Base-by-base conservation (phyloP, 2,113 vertebrate genomes). In the Caranx melampygus region DNA sequence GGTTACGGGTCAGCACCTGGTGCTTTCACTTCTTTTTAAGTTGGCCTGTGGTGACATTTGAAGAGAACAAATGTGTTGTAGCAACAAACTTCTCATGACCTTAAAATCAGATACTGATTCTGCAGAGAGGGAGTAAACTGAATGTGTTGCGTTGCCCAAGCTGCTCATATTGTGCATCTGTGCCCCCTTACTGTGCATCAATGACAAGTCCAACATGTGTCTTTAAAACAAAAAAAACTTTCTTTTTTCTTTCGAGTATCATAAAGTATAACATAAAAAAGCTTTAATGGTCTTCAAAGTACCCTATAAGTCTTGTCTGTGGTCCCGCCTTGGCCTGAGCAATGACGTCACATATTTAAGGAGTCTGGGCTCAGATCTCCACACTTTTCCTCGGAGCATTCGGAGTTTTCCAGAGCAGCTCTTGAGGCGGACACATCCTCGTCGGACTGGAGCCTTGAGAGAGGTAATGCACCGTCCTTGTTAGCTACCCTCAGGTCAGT, bases 311-410 rank as follows among this genome's bases (percentile, higher is more conserved):
- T 42, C 40, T 5, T 2, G 49, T 20, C 21, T 6, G 15, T 63
- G 51, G 63, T 55, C 33, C 86, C 81, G 81, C 87, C 87, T 80
- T 35, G 9, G 58, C 6, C 35, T 33, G 60, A 14, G 57, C 59
- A 12, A 21, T 91, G 82, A 91, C 85, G 88, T 90, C 87, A 87
- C 78, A 61, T 40, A 70, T 80, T 85, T 65, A 82, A 75, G n/a
- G 83, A 75, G 33, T 77, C 72, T 2, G 63, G 20, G 57, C 58
- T 62, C 34, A 14, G 54, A 52, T 20, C 8, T 63, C n/a, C 51
- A 21, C 55, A 31, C 45, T 42, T 42, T 55, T 82, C 63, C 44
- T 40, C 15, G 52, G 72, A 68, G 21, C 3, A 26, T n/a, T 64
- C 51, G 2, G 42, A 72, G 12, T 42, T 0, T 34, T 26, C 4